A percentile compares a stretch with the other conserved stretches of the same genome.
These are phyloP conservation scores for Dascyllus trimaculatus DNA, from an alignment of 2,113 vertebrate species.

Conservation along the genomic window DNA sequence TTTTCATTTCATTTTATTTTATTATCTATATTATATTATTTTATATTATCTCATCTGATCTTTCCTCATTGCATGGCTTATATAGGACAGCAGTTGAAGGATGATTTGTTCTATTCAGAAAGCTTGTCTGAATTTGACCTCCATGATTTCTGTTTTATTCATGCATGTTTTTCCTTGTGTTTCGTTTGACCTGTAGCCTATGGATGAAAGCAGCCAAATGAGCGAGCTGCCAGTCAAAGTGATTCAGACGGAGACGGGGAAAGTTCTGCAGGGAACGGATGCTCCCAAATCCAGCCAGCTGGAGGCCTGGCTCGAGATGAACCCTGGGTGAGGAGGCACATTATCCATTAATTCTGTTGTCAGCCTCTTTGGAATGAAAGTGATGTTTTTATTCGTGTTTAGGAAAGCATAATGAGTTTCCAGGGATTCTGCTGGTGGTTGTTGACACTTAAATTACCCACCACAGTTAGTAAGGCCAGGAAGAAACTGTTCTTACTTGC, in stretches of 20 bases:
- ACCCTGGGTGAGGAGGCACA: conserved; percentile 89
- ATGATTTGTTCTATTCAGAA: too few species aligned
- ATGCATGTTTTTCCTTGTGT: background rate
- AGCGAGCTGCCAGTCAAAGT: conserved; percentile 99
- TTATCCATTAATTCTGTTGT: background rate
- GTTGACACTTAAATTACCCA: too few species aligned
- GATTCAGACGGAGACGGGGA: conserved; percentile 97
- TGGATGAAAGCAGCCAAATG: conserved; percentile 99
- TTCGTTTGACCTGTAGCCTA: conserved; percentile 83
- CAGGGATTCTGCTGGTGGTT: too few species aligned
- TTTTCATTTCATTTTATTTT: too few species aligned
- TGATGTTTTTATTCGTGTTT: too few species aligned
- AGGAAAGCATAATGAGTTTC: too few species aligned
- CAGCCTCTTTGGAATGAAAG: background rate
- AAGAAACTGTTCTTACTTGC: too few species aligned
- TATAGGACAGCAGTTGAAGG: too few species aligned
- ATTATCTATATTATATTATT: too few species aligned
- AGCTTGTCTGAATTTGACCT: background rate
- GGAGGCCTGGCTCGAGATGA: conserved; percentile 99
- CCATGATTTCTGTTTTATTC: background rate
- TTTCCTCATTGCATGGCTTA: too few species aligned
- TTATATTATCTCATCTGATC: too few species aligned
- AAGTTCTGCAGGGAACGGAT: conserved; percentile 95
- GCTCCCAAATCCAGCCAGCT: conserved; percentile 98
- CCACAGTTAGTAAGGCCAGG: too few species aligned